Conservation (phyloP, 2,113 vertebrate species). For the Hippocampus barbouri region DNA sequence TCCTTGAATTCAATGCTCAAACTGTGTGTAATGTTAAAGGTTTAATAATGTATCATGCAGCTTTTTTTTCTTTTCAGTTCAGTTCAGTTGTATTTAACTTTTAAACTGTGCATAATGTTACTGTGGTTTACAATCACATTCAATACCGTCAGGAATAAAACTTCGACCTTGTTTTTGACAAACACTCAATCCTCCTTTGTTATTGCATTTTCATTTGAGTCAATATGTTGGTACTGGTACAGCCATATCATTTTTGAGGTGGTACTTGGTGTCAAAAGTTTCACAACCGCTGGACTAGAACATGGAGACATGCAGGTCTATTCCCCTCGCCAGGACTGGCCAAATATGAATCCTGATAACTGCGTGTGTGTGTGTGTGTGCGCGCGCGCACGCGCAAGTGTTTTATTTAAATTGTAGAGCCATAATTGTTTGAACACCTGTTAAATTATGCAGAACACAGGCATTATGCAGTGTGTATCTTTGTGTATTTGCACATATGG, state of each 20-base stretch:
- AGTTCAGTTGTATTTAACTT: no score
- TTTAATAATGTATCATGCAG: no score
- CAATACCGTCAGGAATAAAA: no score
- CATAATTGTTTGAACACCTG: constrained; percentile 14
- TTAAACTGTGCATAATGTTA: no score
- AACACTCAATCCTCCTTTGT: no score
- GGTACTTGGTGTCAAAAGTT: neutral
- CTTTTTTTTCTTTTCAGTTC: no score
- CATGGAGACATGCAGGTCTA: constrained; percentile 21
- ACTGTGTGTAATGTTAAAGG: no score
- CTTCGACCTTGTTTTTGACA: no score
- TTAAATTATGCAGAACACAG: constrained; percentile 17
- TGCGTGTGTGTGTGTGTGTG: neutral
- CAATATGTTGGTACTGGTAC: no score
- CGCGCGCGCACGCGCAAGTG: neutral
- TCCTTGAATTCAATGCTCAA: no score
- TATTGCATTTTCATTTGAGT: no score
- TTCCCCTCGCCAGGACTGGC: constrained; percentile 9
- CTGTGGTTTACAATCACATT: no score
- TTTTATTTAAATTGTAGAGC: constrained; percentile 20
- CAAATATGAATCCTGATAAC: constrained; percentile 31
- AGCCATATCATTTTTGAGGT: neutral
- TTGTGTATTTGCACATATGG: constrained; percentile 35
- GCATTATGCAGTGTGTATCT: neutral
- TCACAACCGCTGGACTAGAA: neutral